A percentile compares a stretch with the other conserved stretches of the same genome.
phyloP scores from a whole-genome alignment of 2,797 vertebrate species.

The Avahi laniger region DNA sequence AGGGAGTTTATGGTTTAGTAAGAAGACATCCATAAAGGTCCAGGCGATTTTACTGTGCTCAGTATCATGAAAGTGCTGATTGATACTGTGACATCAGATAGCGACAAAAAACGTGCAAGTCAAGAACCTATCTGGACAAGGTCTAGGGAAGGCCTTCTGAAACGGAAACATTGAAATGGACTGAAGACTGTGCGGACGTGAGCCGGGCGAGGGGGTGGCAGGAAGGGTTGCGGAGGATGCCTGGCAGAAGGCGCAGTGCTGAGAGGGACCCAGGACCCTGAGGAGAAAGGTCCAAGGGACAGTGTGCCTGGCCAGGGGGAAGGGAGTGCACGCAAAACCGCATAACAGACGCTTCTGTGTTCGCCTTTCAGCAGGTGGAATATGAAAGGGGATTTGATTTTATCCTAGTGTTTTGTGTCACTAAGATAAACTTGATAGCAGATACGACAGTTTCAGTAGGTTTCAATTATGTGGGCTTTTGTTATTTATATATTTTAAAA shows the following conservation, averaged over 20 bases:
- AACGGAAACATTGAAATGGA: background rate
- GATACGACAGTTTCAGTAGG: background rate
- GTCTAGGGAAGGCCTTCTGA: background rate
- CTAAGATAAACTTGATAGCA: background rate
- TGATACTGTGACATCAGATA: background rate
- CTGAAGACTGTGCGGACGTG: background rate
- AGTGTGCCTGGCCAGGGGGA: rapidly evolving
- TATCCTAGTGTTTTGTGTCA: background rate
- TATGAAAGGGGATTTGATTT: background rate
- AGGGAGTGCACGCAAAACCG: too few relatives aligned
- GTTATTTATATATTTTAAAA: background rate
- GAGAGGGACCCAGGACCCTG: background rate
- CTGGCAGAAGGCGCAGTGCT: background rate
- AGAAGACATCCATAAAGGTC: background rate
- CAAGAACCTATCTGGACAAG: background rate
- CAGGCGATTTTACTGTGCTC: background rate
- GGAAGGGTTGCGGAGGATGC: background rate
- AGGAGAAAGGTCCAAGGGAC: background rate
- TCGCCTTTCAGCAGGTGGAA: background rate
- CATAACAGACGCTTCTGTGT: background rate
- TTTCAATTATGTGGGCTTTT: background rate
- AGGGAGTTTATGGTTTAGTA: background rate
- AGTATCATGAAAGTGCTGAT: background rate
- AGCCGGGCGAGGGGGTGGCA: background rate
- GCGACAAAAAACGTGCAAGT: background rate